A percentile compares a stretch with the other conserved stretches of the same genome.
These are phyloP conservation scores for Calameuta idolon DNA, from an alignment of 2,888 invertebrate genomes.

Conservation along the genomic window DNA sequence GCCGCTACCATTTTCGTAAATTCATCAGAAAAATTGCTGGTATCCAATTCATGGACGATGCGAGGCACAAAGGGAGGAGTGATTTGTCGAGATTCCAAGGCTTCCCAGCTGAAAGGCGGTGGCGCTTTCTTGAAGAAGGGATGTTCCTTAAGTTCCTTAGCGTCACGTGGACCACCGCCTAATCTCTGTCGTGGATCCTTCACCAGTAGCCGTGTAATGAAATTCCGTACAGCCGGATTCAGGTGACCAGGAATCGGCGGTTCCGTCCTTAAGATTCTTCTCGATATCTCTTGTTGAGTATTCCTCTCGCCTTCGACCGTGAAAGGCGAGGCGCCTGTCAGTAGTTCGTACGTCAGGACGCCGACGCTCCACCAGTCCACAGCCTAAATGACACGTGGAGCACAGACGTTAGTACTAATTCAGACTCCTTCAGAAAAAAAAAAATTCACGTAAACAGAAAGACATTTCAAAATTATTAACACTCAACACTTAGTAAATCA, in stretches of 20 bases:
- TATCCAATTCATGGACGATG: slow-evolving; percentile 87
- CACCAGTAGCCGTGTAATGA: slow-evolving; percentile 84
- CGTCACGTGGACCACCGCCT: slow-evolving; percentile 87
- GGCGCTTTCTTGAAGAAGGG: slow-evolving; percentile 80
- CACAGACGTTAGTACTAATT: neutral
- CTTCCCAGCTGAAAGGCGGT: slow-evolving; percentile 75
- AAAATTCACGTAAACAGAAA: neutral
- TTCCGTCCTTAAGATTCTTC: slow-evolving; percentile 87
- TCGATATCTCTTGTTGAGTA: slow-evolving; percentile 94
- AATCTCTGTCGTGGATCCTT: slow-evolving; percentile 91
- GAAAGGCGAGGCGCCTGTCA: slow-evolving; percentile 97
- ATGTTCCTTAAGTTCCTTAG: slow-evolving; percentile 90
- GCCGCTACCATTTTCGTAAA: slow-evolving; percentile 93
- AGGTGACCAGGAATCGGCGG: slow-evolving; percentile 91
- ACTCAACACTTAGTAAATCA: neutral
- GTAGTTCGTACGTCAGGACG: slow-evolving; percentile 93
- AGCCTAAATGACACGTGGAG: slow-evolving; percentile 73
- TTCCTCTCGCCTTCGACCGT: slow-evolving; percentile 95
- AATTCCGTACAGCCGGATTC: slow-evolving; percentile 79
- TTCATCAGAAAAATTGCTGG: slow-evolving; percentile 96
- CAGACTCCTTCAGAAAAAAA: neutral
- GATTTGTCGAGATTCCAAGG: slow-evolving; percentile 81
- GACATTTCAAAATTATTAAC: neutral
- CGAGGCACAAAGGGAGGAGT: slow-evolving; percentile 92
- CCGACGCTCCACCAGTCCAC: slow-evolving; percentile 99